A percentile compares a stretch with the other conserved stretches of the same genome.
Conservation (phyloP, 2,888 invertebrate genomes). For the Miltochrista miniata region DNA sequence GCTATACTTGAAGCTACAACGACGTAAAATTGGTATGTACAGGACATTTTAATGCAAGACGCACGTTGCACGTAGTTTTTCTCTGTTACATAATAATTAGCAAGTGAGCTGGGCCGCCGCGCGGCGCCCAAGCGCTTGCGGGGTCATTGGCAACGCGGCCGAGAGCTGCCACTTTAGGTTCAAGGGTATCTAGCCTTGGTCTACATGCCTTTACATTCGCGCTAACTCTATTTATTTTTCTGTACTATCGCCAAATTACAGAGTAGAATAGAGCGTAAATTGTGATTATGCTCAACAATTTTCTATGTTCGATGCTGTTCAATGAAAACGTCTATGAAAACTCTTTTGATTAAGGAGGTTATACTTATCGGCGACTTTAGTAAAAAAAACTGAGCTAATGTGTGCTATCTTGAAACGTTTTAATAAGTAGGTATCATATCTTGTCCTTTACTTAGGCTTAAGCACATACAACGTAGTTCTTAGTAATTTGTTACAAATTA, state of each 20-base stretch:
- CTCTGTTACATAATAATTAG: slow-evolving; percentile 81
- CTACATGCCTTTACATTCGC: slow-evolving; percentile 61
- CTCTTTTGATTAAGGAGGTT: too few relatives aligned
- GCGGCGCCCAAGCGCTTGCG: slow-evolving; percentile 79
- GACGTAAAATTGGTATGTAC: slow-evolving; percentile 57
- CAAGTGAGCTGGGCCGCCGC: slow-evolving; percentile 55
- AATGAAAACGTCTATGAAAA: too few relatives aligned
- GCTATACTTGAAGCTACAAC: slow-evolving; percentile 42
- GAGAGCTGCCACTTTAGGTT: slow-evolving; percentile 83
- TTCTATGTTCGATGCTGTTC: too few relatives aligned
- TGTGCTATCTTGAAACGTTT: too few relatives aligned
- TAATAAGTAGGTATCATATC: too few relatives aligned
- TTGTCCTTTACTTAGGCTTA: too few relatives aligned
- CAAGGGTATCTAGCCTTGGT: slow-evolving; percentile 76
- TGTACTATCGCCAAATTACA: background rate
- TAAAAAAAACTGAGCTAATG: too few relatives aligned
- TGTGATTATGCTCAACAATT: too few relatives aligned
- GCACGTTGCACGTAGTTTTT: slow-evolving; percentile 60
- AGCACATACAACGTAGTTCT: too few relatives aligned
- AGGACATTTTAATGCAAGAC: slow-evolving; percentile 56
- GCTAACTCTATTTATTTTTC: slow-evolving; percentile 10
- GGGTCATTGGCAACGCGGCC: slow-evolving; percentile 85
- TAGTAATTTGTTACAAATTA: too few relatives aligned
- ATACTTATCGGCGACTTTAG: too few relatives aligned
- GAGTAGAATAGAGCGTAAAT: too few relatives aligned